phyloP scores from a whole-genome alignment of 1,140 invertebrate species.

The Meloidogyne exigua region DNA sequence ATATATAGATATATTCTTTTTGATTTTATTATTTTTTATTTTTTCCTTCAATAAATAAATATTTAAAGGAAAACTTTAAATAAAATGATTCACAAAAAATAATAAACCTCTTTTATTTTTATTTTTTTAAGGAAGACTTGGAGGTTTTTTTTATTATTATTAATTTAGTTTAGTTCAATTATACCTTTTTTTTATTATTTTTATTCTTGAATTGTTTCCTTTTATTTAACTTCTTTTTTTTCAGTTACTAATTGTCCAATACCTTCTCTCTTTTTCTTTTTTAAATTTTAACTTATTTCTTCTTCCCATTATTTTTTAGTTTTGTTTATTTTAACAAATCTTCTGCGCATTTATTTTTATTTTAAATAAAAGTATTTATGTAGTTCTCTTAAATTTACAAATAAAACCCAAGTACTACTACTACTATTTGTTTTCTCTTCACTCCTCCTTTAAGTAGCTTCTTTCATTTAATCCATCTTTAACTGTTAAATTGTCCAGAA shows the following conservation, averaged over 20 bases:
- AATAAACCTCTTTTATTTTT: no score
- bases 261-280: background rate
- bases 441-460: constrained; percentile 14
- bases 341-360: background rate
- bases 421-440: background rate
- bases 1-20: no score
- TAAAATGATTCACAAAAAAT: no score
- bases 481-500: constrained; percentile 4
- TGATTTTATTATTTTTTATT: background rate
- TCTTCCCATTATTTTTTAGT: background rate
- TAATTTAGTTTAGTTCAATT: no score
- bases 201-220: no score
- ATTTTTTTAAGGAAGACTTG: no score
- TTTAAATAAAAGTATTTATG: background rate
- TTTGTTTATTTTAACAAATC: constrained; percentile 11
- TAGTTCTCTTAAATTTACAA: background rate
- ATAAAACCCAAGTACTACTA: background rate
- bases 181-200: no score
- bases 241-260: background rate
- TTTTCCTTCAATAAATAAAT: background rate
- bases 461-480: background rate
- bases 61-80: no score
- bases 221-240: no score
- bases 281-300: background rate
- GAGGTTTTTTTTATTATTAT: no score